Evolutionary conservation across 2,113 vertebrate genomes (phyloP).

Genomic region (Ammodytes dubius): DNA sequence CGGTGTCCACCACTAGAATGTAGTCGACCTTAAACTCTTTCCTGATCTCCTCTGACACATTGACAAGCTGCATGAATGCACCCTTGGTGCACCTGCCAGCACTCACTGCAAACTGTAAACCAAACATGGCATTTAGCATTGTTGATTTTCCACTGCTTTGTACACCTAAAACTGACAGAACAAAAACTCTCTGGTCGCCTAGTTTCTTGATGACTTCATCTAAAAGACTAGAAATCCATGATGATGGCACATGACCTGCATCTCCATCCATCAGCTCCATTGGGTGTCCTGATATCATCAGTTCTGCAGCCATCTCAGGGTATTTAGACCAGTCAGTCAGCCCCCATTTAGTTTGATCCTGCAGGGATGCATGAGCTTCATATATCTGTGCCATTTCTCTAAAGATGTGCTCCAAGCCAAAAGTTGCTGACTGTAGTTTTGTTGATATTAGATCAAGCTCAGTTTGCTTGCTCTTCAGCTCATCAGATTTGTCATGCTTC

Average conservation of each 20-base stretch:
- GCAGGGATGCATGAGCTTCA: slow-evolving; percentile 74
- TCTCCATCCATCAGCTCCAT: slow-evolving; percentile 90
- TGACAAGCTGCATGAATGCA: slow-evolving; percentile 80
- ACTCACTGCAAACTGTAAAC: slow-evolving; percentile 85
- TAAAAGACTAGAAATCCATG: slow-evolving; percentile 84
- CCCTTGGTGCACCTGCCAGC: slow-evolving; percentile 84
- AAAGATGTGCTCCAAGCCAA: slow-evolving; percentile 85
- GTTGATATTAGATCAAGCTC: slow-evolving; percentile 71
- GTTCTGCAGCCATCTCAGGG: slow-evolving; percentile 80
- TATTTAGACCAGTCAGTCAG: slow-evolving; percentile 45
- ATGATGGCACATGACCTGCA: slow-evolving; percentile 83
- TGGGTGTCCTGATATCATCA: slow-evolving; percentile 85
- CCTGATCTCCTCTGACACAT: slow-evolving; percentile 58
- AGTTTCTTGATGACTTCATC: slow-evolving; percentile 80
- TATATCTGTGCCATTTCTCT: slow-evolving; percentile 86
- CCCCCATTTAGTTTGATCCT: neutral
- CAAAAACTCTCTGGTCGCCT: slow-evolving; percentile 82
- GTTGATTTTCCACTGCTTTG: slow-evolving; percentile 88
- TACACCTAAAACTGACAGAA: slow-evolving; percentile 85
- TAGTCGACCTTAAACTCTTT: slow-evolving; percentile 22
- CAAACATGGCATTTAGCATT: slow-evolving; percentile 77
- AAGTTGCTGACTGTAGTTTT: slow-evolving; percentile 64
- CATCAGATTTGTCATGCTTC: slow-evolving; percentile 35
- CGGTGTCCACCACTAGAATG: slow-evolving; percentile 63
- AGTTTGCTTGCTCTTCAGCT: slow-evolving; percentile 7